These are phyloP conservation scores for Antheraea assamensis DNA, from an alignment of 2,888 invertebrate genomes.

Conservation along the genomic window DNA sequence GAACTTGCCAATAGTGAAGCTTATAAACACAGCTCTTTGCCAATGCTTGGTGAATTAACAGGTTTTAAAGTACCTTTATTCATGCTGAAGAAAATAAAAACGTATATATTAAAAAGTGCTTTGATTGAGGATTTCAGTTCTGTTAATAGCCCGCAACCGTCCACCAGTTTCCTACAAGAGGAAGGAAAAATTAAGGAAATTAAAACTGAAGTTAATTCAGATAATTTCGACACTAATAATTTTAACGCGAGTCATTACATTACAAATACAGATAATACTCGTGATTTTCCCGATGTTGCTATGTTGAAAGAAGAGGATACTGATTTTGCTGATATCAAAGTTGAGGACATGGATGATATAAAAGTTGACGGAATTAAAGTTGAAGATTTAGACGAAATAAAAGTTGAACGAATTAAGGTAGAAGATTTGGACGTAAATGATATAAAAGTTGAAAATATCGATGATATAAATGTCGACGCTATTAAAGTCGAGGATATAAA, in stretches of 20 bases:
- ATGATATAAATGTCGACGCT: slow-evolving; percentile 63
- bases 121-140: slow-evolving; percentile 60
- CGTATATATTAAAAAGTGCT: slow-evolving; percentile 79
- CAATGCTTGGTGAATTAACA: slow-evolving; percentile 85
- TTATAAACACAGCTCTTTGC: slow-evolving; percentile 84
- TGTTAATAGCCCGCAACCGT: slow-evolving; percentile 68
- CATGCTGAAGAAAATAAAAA: slow-evolving; percentile 88
- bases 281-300: slow-evolving; percentile 66
- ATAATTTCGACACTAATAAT: slow-evolving; percentile 62
- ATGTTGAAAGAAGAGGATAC: slow-evolving; percentile 69
- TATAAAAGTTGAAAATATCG: slow-evolving; percentile 71
- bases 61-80: slow-evolving; percentile 90
- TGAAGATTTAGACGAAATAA: slow-evolving; percentile 69
- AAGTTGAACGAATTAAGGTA: slow-evolving; percentile 71
- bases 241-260: slow-evolving; percentile 71
- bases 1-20: slow-evolving; percentile 88
- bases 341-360: slow-evolving; percentile 75
- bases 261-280: slow-evolving; percentile 59
- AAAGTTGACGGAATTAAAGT: slow-evolving; percentile 74
- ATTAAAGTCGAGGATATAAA: slow-evolving; percentile 76
- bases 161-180: slow-evolving; percentile 58
- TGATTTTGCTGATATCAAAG: slow-evolving; percentile 75
- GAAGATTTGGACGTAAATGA: slow-evolving; percentile 64
- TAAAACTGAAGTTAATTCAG: slow-evolving; percentile 63
- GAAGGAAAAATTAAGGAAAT: slow-evolving; percentile 66